phyloP scores from a whole-genome alignment of 2,888 invertebrate genomes.

The Acrocera orbiculus region DNA sequence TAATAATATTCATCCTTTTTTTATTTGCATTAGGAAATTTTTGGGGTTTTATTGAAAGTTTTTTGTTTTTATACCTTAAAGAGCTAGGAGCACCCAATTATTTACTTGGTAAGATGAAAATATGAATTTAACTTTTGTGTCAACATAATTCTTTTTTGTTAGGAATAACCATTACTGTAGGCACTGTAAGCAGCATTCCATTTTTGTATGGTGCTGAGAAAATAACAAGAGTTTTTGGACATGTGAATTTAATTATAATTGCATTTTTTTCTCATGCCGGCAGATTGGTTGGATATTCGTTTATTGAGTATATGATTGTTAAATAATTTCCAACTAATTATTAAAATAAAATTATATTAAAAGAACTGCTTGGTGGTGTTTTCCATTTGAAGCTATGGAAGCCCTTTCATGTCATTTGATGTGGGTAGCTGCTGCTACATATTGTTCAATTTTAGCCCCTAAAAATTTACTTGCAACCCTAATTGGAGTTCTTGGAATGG shows the following conservation, averaged over 20 bases:
- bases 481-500: conserved; percentile 73
- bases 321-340: not conserved
- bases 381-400: conserved; percentile 75
- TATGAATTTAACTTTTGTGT: not conserved
- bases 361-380: conserved; percentile 78
- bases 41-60: conserved; percentile 81
- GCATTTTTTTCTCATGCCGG: conserved; percentile 74
- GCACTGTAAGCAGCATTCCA: conserved; percentile 66
- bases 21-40: conserved; percentile 68
- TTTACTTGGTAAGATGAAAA: conserved; percentile 42
- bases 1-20: conserved; percentile 63
- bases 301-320: conserved; percentile 45
- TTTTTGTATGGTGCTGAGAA: conserved; percentile 70
- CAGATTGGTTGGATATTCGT: conserved; percentile 65
- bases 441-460: conserved; percentile 69
- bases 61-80: conserved; percentile 68
- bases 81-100: conserved; percentile 71
- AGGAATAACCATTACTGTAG: conserved; percentile 72
- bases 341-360: conserved; percentile 10
- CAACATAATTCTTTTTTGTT: not conserved
- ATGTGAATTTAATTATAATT: conserved; percentile 66
- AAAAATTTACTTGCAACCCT: conserved; percentile 67
- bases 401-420: conserved; percentile 70
- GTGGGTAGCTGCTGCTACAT: conserved; percentile 83
- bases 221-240: conserved; percentile 63